Evolutionary conservation across 2,113 vertebrate species (phyloP).

Genomic region (Prunella fulvescens): DNA sequence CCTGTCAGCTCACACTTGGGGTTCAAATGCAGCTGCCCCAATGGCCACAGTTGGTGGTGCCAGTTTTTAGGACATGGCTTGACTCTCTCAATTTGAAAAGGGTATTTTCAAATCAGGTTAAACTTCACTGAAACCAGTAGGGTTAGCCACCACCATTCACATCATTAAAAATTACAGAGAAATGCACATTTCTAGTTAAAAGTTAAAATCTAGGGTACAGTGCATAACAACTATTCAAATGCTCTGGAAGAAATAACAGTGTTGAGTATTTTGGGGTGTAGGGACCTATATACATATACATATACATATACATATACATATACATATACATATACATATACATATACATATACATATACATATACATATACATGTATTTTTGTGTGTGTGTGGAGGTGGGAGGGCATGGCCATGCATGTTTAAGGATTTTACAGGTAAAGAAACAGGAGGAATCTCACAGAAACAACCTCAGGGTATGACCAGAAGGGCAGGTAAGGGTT

Average conservation of each 20-base stretch:
- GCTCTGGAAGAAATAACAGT: background rate
- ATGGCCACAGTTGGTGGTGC: background rate
- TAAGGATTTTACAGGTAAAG: background rate
- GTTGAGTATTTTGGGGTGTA: background rate
- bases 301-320: too few relatives aligned
- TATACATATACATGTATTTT: too few relatives aligned
- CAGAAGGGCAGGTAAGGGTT: background rate
- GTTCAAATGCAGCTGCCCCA: background rate
- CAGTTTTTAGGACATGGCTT: background rate
- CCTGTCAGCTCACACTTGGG: background rate
- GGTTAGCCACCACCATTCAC: background rate
- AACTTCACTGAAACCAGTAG: background rate
- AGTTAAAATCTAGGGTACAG: background rate
- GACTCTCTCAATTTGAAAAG: background rate
- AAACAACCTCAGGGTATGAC: background rate
- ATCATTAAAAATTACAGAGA: background rate
- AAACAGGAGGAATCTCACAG: background rate
- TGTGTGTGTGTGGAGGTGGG: background rate
- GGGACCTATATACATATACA: too few relatives aligned
- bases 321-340: too few relatives aligned
- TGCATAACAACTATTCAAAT: background rate
- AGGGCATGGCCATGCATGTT: background rate
- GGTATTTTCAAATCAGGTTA: background rate
- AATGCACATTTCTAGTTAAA: background rate
- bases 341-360: too few relatives aligned